Conservation (phyloP, 2,888 invertebrate genomes). For the Lasioglossum lativentre region DNA sequence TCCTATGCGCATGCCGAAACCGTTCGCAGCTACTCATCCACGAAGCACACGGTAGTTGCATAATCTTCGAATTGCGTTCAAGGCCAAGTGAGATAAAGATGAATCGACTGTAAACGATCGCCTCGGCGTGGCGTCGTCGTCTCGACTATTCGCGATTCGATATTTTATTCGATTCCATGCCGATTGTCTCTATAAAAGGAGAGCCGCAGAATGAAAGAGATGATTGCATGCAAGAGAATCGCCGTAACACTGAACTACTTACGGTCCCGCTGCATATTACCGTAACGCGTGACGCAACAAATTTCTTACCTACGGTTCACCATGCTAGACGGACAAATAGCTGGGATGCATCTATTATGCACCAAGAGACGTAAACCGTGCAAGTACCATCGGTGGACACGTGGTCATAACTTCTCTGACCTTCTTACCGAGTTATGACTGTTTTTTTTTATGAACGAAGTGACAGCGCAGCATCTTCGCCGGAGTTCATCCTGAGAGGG, state of each 20-base stretch:
- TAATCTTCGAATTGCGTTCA: constrained; percentile 72
- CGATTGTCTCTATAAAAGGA: constrained; percentile 57
- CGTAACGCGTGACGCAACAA: constrained; percentile 40
- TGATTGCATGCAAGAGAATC: constrained; percentile 32
- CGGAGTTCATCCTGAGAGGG: background rate
- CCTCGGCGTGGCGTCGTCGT: background rate
- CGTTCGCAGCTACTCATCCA: constrained; percentile 45
- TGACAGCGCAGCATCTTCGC: background rate
- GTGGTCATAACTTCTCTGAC: constrained; percentile 5
- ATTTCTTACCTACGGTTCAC: constrained; percentile 25
- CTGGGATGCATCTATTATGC: constrained; percentile 16
- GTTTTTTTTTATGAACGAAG: background rate
- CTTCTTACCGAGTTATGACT: background rate
- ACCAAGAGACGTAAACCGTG: background rate
- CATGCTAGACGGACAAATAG: background rate
- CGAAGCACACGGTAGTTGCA: constrained; percentile 59
- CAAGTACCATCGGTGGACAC: background rate
- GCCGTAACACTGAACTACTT: constrained; percentile 54
- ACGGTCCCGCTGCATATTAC: constrained; percentile 24
- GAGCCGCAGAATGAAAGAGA: constrained; percentile 33
- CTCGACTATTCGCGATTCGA: background rate
- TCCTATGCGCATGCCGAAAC: constrained; percentile 43
- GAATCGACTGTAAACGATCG: constrained; percentile 58
- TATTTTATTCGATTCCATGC: constrained; percentile 24
- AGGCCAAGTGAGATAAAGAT: constrained; percentile 68